A percentile compares a stretch with the other conserved stretches of the same genome.
phyloP scores from a whole-genome alignment of 1,140 invertebrate species.

The Lepidurus arcticus region DNA sequence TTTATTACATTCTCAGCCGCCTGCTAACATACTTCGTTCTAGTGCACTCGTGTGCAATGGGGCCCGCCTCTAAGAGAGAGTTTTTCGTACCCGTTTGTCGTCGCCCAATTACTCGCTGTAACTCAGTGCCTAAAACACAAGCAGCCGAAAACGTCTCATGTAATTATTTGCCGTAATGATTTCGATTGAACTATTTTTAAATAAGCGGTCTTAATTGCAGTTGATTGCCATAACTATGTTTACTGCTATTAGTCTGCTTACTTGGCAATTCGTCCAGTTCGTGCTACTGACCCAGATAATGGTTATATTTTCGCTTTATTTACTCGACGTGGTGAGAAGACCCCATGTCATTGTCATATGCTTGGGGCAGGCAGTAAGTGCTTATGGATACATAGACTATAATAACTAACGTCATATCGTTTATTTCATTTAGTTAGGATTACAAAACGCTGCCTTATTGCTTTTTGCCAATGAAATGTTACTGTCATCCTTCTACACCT shows the following conservation, averaged over 20 bases:
- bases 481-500: conserved; percentile 60
- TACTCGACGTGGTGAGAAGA: conserved; percentile 30
- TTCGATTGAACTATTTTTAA: neutral
- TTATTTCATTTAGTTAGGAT: conserved; percentile 45
- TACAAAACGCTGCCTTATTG: conserved; percentile 46
- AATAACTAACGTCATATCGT: conserved; percentile 39
- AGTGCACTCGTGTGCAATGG: conserved; percentile 72
- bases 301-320: conserved; percentile 34
- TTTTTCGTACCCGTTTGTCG: conserved; percentile 65
- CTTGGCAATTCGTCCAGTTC: conserved; percentile 75
- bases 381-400: conserved; percentile 42
- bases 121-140: conserved; percentile 40
- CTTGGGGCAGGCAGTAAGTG: conserved; percentile 33
- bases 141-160: conserved; percentile 26
- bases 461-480: conserved; percentile 62
- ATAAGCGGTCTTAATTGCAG: conserved; percentile 34
- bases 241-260: conserved; percentile 51
- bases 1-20: neutral
- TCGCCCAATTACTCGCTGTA: conserved; percentile 45
- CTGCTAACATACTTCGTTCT: conserved; percentile 36
- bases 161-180: neutral
- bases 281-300: conserved; percentile 61
- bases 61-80: conserved; percentile 75
- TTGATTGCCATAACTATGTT: conserved; percentile 38
- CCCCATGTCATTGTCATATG: conserved; percentile 36